Evolutionary conservation across 2,797 vertebrate genomes (phyloP).

Genomic region (Sphenopsis melanotis): DNA sequence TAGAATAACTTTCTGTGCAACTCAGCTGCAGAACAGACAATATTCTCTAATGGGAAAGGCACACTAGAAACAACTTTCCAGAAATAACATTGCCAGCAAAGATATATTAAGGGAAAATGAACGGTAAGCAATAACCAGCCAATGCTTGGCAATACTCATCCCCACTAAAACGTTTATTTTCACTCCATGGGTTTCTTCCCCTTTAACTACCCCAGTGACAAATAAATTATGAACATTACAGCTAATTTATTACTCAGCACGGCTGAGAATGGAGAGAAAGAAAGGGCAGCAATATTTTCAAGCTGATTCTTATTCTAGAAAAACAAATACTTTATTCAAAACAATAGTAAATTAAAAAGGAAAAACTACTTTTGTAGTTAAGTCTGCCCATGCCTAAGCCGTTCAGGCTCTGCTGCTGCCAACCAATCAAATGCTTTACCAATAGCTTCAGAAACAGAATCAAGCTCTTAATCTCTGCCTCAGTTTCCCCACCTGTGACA

Average conservation of each 20-base stretch:
- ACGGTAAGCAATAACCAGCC: conserved; percentile 55
- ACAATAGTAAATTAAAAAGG: background rate
- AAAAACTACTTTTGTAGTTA: background rate
- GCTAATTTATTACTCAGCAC: conserved; percentile 53
- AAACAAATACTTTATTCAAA: conserved; percentile 40
- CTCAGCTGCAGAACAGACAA: conserved; percentile 62
- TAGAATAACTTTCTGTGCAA: conserved; percentile 49
- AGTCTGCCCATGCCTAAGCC: background rate
- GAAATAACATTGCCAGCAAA: conserved; percentile 63
- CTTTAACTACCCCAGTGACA: conserved; percentile 32
- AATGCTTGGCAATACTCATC: conserved; percentile 48
- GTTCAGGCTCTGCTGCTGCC: background rate
- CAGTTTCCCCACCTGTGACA: background rate
- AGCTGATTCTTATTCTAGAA: conserved; percentile 20
- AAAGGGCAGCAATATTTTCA: background rate
- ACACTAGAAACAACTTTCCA: conserved; percentile 61
- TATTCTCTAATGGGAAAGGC: conserved; percentile 61
- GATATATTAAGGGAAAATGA: conserved; percentile 60
- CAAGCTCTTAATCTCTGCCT: background rate
- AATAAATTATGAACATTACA: conserved; percentile 57
- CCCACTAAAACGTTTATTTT: conserved; percentile 59
- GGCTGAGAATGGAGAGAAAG: background rate
- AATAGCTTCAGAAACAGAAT: background rate
- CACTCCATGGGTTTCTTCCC: background rate
- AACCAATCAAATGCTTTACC: background rate